These are phyloP conservation scores for Pseudomyrmex sp. DNA, from an alignment of 1,140 invertebrate genomes.

Conservation along the genomic window DNA sequence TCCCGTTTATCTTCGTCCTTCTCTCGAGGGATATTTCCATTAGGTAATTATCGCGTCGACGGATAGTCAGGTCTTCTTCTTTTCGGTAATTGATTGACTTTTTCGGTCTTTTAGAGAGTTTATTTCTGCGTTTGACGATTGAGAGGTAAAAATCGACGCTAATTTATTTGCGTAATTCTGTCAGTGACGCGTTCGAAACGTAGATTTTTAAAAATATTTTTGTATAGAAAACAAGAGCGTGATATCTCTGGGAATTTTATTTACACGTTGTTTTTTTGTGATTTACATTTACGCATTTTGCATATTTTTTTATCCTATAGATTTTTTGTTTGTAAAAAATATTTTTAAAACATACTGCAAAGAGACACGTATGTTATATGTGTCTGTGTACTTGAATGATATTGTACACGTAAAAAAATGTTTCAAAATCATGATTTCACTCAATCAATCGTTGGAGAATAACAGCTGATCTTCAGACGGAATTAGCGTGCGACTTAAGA, in stretches of 20 bases:
- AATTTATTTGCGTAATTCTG: neutral
- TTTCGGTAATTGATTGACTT: slow-evolving; percentile 36
- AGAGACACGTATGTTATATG: no score
- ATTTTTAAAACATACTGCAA: no score
- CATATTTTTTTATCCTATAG: no score
- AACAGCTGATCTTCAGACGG: slow-evolving; percentile 2
- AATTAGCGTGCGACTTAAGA: slow-evolving; percentile 9
- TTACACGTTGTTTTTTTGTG: no score
- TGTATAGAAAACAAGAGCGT: neutral
- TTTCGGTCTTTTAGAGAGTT: neutral
- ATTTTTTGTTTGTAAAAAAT: no score
- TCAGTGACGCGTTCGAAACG: neutral
- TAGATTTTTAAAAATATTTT: neutral
- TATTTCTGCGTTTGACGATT: neutral
- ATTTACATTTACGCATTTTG: no score
- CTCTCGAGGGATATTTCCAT: slow-evolving; percentile 77
- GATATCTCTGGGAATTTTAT: no score
- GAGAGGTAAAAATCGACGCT: neutral
- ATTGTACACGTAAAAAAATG: no score
- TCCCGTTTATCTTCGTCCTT: slow-evolving; percentile 51
- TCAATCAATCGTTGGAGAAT: neutral
- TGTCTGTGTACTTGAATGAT: no score
- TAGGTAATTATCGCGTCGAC: slow-evolving; percentile 82
- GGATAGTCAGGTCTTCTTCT: slow-evolving; percentile 51
- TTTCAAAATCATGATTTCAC: no score